These are phyloP conservation scores for Bos indicus DNA, from an alignment of 2,113 vertebrate genomes.

Conservation along the genomic window DNA sequence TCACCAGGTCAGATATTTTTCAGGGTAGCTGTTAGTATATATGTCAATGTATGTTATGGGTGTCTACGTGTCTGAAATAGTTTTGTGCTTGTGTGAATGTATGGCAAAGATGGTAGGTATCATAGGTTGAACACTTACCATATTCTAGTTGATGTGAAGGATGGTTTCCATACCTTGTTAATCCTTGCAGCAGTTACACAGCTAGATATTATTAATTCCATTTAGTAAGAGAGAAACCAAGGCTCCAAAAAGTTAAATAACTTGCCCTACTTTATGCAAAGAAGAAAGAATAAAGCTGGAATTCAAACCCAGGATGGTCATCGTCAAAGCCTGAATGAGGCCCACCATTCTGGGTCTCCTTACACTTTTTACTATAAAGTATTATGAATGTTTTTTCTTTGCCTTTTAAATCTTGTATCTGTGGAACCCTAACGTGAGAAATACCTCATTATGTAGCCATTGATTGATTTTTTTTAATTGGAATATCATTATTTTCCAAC, in stretches of 20 bases:
- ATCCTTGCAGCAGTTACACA: not conserved
- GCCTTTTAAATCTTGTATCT: not conserved
- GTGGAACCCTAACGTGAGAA: not conserved
- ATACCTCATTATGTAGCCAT: not conserved
- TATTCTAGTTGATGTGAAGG: not conserved
- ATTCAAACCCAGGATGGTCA: not conserved
- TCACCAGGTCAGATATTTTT: not conserved
- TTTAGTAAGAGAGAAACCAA: not conserved
- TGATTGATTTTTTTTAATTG: not conserved
- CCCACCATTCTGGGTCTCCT: not conserved
- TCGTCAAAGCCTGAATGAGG: not conserved
- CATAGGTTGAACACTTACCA: not conserved
- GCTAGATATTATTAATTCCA: not conserved
- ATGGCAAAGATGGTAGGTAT: not conserved
- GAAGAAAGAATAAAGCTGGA: not conserved
- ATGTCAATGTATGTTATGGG: not conserved
- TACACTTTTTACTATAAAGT: not conserved
- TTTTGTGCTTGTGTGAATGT: not conserved
- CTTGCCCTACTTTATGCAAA: not conserved
- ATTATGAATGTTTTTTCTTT: not conserved
- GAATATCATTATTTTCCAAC: not conserved
- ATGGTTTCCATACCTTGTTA: not conserved
- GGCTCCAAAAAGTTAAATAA: not conserved
- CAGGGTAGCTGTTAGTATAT: not conserved
- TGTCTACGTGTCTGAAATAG: not conserved